Percentiles rank a stretch among this genome's conserved stretches.
These are phyloP conservation scores for Entosphenus tridentatus DNA, from an alignment of 2,113 vertebrate genomes.

Conservation along the genomic window DNA sequence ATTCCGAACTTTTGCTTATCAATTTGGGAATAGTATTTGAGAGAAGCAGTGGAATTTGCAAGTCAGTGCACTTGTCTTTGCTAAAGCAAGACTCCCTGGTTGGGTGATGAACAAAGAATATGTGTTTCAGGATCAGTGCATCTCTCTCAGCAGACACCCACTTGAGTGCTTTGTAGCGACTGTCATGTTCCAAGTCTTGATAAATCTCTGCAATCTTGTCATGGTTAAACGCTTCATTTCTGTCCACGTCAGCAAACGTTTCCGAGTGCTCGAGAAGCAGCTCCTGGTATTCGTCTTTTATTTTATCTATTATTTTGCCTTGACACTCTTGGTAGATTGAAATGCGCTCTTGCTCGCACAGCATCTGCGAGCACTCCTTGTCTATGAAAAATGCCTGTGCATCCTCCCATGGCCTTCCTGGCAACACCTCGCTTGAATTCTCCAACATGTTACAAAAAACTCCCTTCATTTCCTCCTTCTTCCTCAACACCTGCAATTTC, in stretches of 20 bases:
- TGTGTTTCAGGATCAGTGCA: slow-evolving; percentile 88
- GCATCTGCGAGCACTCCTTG: slow-evolving; percentile 84
- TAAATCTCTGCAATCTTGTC: slow-evolving; percentile 98
- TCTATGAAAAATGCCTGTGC: slow-evolving; percentile 91
- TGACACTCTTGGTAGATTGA: slow-evolving; percentile 83
- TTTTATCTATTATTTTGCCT: slow-evolving; percentile 93
- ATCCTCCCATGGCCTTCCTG: slow-evolving; percentile 87
- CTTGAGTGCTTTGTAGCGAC: slow-evolving; percentile 86
- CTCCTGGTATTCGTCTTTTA: slow-evolving; percentile 99
- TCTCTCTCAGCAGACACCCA: slow-evolving; percentile 90
- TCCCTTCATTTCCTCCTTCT: slow-evolving; percentile 82
- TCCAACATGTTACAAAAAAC: slow-evolving; percentile 91
- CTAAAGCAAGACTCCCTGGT: slow-evolving; percentile 96
- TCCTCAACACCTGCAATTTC: slow-evolving; percentile 73
- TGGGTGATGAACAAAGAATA: slow-evolving; percentile 95
- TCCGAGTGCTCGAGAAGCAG: slow-evolving; percentile 98
- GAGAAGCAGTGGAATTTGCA: slow-evolving; percentile 80
- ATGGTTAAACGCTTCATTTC: slow-evolving; percentile 83
- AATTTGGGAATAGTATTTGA: slow-evolving; percentile 67
- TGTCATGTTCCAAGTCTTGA: slow-evolving; percentile 75
- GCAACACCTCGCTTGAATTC: slow-evolving; percentile 74
- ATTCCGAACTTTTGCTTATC: slow-evolving; percentile 54
- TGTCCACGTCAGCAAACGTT: slow-evolving; percentile 90
- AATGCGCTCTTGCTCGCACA: slow-evolving; percentile 67
- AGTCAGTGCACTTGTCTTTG: slow-evolving; percentile 67